These are phyloP conservation scores for Meriones psammophilus DNA, from an alignment of 2,797 vertebrate species.

Conservation along the genomic window DNA sequence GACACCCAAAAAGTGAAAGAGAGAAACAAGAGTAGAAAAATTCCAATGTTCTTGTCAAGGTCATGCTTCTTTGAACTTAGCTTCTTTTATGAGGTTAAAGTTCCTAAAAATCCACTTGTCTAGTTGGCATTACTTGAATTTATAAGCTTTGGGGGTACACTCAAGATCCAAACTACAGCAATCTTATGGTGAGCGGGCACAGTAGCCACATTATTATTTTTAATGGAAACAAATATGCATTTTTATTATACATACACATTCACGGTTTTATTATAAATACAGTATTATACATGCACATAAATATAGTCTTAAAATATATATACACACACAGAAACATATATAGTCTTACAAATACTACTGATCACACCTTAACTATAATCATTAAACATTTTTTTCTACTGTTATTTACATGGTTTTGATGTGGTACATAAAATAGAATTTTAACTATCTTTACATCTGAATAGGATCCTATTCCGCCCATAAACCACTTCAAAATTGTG, in stretches of 20 bases:
- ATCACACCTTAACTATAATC: neutral
- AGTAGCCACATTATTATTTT: neutral
- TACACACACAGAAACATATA: neutral
- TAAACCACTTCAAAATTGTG: neutral
- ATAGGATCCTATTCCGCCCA: neutral
- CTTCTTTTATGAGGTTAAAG: neutral
- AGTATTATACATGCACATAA: neutral
- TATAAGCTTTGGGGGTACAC: fast-evolving
- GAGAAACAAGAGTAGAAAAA: neutral
- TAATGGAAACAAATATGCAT: neutral
- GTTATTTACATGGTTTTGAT: neutral
- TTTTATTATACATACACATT: neutral
- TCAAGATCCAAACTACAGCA: neutral
- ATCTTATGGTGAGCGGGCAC: too few species aligned
- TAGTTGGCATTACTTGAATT: neutral
- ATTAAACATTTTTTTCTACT: neutral
- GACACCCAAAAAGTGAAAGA: neutral
- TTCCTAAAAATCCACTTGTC: neutral
- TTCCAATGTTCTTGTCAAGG: neutral
- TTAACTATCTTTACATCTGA: neutral
- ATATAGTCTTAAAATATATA: neutral
- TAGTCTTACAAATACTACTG: neutral
- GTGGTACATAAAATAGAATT: neutral
- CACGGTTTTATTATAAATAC: neutral
- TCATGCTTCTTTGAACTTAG: neutral